These are phyloP conservation scores for Thaumetopoea pityocampa DNA, from an alignment of 1,140 invertebrate species.

Conservation along the genomic window DNA sequence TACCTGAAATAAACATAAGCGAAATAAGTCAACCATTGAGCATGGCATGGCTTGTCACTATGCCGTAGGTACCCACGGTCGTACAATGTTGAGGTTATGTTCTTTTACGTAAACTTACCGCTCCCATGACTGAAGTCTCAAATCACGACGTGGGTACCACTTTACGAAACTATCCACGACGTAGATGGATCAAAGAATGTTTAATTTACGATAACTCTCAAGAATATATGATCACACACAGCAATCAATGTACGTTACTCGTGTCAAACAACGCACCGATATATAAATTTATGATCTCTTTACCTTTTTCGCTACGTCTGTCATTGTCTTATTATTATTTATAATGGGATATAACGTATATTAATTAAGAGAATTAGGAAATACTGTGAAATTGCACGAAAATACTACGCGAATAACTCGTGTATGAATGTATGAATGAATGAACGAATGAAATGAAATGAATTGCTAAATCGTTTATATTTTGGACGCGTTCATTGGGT, in stretches of 20 bases:
- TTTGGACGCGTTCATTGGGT: conserved; percentile 44
- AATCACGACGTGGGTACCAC: neutral
- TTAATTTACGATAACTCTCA: conserved; percentile 2
- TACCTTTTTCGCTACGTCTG: conserved; percentile 72
- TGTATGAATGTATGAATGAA: too few species aligned
- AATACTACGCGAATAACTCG: conserved; percentile 43
- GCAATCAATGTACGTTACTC: conserved; percentile 31
- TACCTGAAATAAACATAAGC: conserved; percentile 77
- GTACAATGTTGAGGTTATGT: conserved; percentile 52
- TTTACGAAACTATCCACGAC: neutral
- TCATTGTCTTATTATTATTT: conserved; percentile 48
- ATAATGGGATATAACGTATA: conserved; percentile 20
- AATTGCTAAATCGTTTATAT: conserved; percentile 17
- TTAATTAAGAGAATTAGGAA: conserved; percentile 20
- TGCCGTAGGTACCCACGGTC: conserved; percentile 31
- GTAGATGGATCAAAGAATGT: neutral
- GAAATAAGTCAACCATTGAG: conserved; percentile 9
- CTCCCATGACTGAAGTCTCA: conserved; percentile 10
- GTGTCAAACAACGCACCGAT: conserved; percentile 39
- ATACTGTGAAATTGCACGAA: conserved; percentile 25
- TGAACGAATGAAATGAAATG: conserved; percentile 46
- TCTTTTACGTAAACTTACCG: conserved; percentile 25
- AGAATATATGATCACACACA: conserved; percentile 38
- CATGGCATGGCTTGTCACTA: conserved; percentile 18
- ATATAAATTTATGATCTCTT: conserved; percentile 34